Evolutionary conservation across 2,888 invertebrate genomes (phyloP).

Genomic region (Coenonympha glycerion): DNA sequence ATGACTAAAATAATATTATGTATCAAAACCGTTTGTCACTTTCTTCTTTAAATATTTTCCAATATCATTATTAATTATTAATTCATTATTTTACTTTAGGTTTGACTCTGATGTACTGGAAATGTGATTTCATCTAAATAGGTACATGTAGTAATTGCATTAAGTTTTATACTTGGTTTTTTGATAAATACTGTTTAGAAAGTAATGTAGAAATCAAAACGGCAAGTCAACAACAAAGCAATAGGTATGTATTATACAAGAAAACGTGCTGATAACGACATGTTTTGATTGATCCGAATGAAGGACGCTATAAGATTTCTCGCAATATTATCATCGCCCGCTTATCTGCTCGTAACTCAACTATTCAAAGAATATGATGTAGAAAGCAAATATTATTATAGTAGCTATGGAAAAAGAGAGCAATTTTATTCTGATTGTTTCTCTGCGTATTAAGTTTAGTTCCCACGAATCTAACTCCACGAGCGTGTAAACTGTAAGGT

Average conservation of each 20-base stretch:
- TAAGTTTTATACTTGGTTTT: neutral
- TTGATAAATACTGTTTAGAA: neutral
- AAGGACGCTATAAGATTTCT: neutral
- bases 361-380: neutral
- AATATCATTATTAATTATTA: no score
- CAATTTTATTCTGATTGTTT: neutral
- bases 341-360: neutral
- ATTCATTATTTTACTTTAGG: no score
- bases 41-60: no score
- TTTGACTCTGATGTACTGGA: neutral
- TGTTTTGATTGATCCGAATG: neutral
- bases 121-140: no score
- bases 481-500: neutral
- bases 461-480: conserved; percentile 11
- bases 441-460: neutral
- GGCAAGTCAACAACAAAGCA: neutral
- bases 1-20: no score
- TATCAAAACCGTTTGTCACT: no score
- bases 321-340: no score
- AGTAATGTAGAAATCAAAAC: neutral
- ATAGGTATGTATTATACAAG: neutral
- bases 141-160: no score
- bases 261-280: neutral
- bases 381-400: neutral
- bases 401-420: neutral